Percentiles rank a stretch among this genome's conserved stretches.
These are phyloP conservation scores for Mormyrops attenuatus DNA, from an alignment of 2,797 vertebrate species.

Conservation along the genomic window DNA sequence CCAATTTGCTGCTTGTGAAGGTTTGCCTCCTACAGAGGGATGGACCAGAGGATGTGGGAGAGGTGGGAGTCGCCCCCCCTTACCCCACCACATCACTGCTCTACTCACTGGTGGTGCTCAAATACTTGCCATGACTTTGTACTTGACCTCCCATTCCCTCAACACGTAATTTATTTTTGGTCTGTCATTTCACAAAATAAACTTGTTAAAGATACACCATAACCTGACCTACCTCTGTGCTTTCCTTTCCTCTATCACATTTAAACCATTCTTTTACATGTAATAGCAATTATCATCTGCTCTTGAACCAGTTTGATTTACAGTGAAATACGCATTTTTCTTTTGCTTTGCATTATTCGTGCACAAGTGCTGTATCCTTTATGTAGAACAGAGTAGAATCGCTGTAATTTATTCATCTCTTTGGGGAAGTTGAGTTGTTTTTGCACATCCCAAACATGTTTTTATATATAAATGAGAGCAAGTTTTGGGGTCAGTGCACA, in stretches of 20 bases:
- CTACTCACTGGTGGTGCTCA: constrained; percentile 60
- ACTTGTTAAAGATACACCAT: constrained; percentile 63
- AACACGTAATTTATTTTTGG: constrained; percentile 62
- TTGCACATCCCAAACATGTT: neutral
- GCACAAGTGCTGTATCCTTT: neutral
- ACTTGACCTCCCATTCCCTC: constrained; percentile 43
- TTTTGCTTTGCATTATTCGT: neutral
- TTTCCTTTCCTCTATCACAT: constrained; percentile 36
- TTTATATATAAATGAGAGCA: neutral
- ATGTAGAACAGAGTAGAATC: neutral
- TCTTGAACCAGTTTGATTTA: neutral
- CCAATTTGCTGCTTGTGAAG: constrained; percentile 35
- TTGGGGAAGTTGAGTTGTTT: neutral
- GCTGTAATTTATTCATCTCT: neutral
- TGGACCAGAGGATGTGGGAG: constrained; percentile 55
- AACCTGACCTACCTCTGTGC: constrained; percentile 45
- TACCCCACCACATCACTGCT: constrained; percentile 60
- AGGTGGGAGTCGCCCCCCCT: constrained; percentile 57
- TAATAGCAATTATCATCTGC: neutral
- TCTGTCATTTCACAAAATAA: constrained; percentile 72
- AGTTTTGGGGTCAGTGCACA: neutral
- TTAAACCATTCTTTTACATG: neutral
- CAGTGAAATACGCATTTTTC: neutral
- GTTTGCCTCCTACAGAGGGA: constrained; percentile 44
- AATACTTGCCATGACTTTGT: constrained; percentile 57